Conservation (phyloP, 2,888 invertebrate species). For the Conus canariensis region DNA sequence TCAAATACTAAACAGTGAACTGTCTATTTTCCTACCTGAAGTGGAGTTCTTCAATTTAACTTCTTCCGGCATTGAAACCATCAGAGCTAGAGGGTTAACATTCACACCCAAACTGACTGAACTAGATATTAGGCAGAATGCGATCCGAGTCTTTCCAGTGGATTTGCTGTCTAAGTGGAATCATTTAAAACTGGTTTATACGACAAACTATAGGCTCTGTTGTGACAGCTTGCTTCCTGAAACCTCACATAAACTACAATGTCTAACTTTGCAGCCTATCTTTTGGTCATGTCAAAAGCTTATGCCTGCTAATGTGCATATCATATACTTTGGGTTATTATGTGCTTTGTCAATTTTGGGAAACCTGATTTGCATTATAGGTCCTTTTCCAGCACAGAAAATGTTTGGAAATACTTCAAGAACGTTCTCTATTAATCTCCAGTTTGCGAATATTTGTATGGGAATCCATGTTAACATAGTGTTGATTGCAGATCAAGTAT, state of each 20-base stretch:
- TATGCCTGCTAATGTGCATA: no score
- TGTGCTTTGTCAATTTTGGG: no score
- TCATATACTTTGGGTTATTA: no score
- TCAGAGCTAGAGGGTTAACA: neutral
- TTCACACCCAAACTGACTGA: neutral
- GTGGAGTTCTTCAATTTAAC: neutral
- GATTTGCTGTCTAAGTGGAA: neutral
- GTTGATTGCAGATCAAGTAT: neutral
- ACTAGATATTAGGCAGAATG: neutral
- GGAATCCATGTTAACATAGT: neutral
- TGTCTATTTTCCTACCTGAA: neutral
- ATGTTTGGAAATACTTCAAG: no score
- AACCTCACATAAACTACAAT: no score
- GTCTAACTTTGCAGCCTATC: no score
- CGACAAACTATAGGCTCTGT: neutral
- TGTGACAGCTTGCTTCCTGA: neutral
- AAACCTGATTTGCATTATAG: no score
- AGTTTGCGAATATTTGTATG: neutral
- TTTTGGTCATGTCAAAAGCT: no score
- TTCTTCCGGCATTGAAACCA: neutral
- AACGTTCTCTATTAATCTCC: no score
- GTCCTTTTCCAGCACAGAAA: neutral
- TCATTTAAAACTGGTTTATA: neutral
- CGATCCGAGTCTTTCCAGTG: neutral
- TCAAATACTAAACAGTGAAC: neutral